A percentile compares a stretch with the other conserved stretches of the same genome.
phyloP scores from a whole-genome alignment of 1,140 invertebrate genomes.

The Drosophila sucinea region DNA sequence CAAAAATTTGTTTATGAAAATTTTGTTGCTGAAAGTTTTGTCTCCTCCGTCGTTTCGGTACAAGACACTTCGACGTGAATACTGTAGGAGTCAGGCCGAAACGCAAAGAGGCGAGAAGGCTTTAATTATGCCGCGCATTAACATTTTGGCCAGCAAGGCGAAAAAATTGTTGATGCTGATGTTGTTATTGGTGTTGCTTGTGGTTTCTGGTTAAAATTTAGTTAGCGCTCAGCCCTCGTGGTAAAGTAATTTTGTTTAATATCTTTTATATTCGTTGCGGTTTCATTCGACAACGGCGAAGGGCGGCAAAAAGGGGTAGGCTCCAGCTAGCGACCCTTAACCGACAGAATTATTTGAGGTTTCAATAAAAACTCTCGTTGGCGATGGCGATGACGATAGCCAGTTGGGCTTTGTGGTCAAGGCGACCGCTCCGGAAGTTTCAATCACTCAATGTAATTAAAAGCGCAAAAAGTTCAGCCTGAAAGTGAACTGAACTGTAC shows the following conservation, averaged over 20 bases:
- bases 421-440: conserved; percentile 22
- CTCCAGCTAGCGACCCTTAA: neutral
- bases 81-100: conserved; percentile 8
- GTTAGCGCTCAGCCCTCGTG: conserved; percentile 50
- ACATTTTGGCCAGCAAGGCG: conserved; percentile 65
- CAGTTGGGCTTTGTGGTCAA: conserved; percentile 25
- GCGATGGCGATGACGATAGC: conserved; percentile 2
- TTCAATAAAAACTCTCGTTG: conserved; percentile 41
- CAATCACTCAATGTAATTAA: conserved; percentile 70
- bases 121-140: conserved; percentile 73
- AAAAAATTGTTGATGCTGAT: conserved; percentile 45
- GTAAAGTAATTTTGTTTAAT: conserved; percentile 54
- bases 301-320: neutral
- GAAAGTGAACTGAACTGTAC: conserved; percentile 20
- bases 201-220: conserved; percentile 49
- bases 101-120: conserved; percentile 33
- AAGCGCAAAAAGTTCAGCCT: conserved; percentile 30
- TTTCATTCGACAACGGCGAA: neutral
- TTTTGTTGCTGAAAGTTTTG: conserved; percentile 23
- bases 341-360: conserved; percentile 42
- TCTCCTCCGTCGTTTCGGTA: conserved; percentile 40
- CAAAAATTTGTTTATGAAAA: conserved; percentile 11
- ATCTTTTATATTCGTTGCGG: conserved; percentile 39
- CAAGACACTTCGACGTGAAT: neutral
- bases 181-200: neutral